A percentile compares a stretch with the other conserved stretches of the same genome.
Conservation (phyloP, 2,888 invertebrate species). For the Oasisia sp. region DNA sequence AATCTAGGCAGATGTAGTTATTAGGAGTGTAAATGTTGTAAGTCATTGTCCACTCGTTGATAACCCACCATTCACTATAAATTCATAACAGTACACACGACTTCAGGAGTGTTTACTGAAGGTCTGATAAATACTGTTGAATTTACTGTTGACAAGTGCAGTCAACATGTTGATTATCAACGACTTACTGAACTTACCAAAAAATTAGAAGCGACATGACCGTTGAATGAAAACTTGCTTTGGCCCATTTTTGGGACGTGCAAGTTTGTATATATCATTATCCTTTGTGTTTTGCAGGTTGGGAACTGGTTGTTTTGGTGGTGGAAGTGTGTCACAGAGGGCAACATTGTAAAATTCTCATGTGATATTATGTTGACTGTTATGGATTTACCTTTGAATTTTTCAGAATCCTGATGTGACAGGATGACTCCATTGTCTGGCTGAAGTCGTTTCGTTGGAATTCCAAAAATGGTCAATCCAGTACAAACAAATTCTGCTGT, state of each 20-base stretch:
- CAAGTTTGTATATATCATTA: not conserved
- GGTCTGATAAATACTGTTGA: not conserved
- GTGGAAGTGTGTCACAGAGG: not conserved
- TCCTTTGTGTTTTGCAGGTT: not conserved
- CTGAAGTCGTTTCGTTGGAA: not conserved
- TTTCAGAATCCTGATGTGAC: slow-evolving; percentile 6
- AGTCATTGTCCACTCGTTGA: not conserved
- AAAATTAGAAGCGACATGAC: not conserved
- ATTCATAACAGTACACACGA: not conserved
- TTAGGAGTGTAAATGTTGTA: not conserved
- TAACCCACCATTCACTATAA: not conserved
- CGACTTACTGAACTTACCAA: not conserved
- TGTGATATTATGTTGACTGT: not conserved
- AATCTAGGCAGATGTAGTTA: slow-evolving; percentile 12
- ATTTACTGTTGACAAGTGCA: not conserved
- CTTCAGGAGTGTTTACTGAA: not conserved
- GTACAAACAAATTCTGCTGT: not conserved
- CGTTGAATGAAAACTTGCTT: not conserved
- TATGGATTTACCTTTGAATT: not conserved
- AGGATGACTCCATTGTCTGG: not conserved
- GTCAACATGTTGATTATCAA: not conserved
- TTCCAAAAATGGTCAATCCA: not conserved
- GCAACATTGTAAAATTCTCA: not conserved
- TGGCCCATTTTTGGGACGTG: not conserved
- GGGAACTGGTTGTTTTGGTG: not conserved